Evolutionary conservation across 2,113 vertebrate genomes (phyloP), one percentile per base, ranked within the genome.

Genomic region (Pipa parva): DNA sequence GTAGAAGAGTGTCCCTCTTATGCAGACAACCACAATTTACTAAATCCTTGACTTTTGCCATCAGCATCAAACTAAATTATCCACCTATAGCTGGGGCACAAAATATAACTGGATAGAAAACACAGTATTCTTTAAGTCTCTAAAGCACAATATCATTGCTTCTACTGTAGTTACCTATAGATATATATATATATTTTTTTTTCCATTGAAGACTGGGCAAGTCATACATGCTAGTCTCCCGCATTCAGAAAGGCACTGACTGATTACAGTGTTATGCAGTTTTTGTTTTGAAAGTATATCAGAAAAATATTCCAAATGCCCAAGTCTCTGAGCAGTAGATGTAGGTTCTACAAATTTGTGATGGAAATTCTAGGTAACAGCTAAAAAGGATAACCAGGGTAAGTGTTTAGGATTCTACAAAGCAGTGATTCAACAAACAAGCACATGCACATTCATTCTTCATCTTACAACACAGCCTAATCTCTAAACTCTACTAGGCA

Each of bases 381-480:
- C 79, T 78, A 82, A 80, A 79, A 72, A 80, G 78, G 80, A 7
- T 31, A 68, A 59, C 21, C 18, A 50, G 42, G 22, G 22, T 51
- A 45, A 76, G 85, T 81, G 39, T 80, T 87, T 64, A 82, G n/a
- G 86, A 82, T 85, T 81, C 81, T 82, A 83, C 78, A 78, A 79
- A 83, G 92, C 89, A 85, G 91, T 77, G 89, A 81, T 77, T 83
- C 87, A 88, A 86, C 87, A 78, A 86, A 80, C 89, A 79, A 89
- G 92, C 91, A 90, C 92, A 92, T 94, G 91, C 91, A 93, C 92
- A 90, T 91, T 87, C 93, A 91, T 87, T 92, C 91, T 83, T 69
- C 77, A 82, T 80, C 76, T 79, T 86, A 94, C 87, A 89, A 84
- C 89, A 93, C 88, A 83, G 85, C 78, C 90, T 92, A 93, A 81